Percentiles rank a stretch among this genome's conserved stretches.
Conservation (phyloP, 2,113 vertebrate genomes). For the Pygoscelis adeliae region DNA sequence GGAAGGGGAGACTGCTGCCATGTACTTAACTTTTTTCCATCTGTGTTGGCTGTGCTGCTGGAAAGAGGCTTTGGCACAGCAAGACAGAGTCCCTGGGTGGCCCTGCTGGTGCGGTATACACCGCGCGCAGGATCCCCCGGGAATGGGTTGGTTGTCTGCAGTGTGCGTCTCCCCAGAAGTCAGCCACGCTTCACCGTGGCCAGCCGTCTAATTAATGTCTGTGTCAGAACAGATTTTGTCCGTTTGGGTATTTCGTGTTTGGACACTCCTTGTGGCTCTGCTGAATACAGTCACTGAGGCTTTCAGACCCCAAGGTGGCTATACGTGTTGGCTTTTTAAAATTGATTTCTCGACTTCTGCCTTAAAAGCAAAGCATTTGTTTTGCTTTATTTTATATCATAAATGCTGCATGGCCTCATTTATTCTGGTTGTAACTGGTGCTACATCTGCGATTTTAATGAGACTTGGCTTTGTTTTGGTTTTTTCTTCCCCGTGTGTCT, state of each 20-base stretch:
- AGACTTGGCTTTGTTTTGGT: neutral
- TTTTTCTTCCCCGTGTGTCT: neutral
- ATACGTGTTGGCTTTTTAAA: neutral
- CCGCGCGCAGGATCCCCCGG: neutral
- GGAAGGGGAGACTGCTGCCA: neutral
- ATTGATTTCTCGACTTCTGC: neutral
- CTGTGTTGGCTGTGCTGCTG: neutral
- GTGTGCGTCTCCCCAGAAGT: neutral
- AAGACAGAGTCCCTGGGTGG: neutral
- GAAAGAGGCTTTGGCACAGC: neutral
- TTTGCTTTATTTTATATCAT: neutral
- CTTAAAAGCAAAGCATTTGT: conserved; percentile 16
- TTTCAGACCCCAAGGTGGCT: conserved; percentile 38
- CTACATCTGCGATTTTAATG: conserved; percentile 11
- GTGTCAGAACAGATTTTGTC: neutral
- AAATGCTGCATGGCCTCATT: conserved; percentile 55
- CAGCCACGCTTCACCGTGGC: fast-evolving
- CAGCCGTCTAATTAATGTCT: neutral
- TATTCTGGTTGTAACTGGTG: conserved; percentile 22
- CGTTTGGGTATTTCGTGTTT: neutral
- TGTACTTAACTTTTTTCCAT: neutral
- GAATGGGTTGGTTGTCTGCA: neutral
- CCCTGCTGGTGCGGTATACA: neutral
- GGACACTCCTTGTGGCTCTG: neutral
- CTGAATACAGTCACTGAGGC: conserved; percentile 39